phyloP scores from a whole-genome alignment of 2,113 vertebrate species.

The Amazona guildingii region DNA sequence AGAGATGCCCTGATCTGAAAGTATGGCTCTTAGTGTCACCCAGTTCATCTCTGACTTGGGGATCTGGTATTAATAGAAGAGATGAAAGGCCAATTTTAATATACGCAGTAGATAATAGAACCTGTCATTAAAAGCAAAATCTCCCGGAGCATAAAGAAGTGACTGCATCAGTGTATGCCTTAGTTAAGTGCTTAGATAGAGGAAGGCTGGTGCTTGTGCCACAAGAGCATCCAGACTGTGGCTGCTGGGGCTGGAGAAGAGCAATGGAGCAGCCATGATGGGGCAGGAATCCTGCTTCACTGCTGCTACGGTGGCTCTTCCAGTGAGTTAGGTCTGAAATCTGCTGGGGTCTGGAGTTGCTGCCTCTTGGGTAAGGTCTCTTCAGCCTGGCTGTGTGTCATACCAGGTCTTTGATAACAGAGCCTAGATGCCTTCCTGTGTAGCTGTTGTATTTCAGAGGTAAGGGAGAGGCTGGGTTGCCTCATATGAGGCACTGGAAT shows the following conservation, averaged over 20 bases:
- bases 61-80: neutral
- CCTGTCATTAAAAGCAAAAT: neutral
- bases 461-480: neutral
- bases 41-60: neutral
- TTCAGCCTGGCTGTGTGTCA: fast-evolving
- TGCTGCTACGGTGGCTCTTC: neutral
- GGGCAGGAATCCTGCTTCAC: neutral
- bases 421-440: neutral
- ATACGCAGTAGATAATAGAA: neutral
- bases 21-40: neutral
- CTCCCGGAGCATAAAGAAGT: neutral
- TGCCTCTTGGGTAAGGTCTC: neutral
- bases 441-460: neutral
- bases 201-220: neutral
- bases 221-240: neutral
- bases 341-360: neutral
- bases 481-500: neutral
- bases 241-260: neutral
- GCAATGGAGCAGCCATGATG: neutral
- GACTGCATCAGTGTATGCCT: neutral
- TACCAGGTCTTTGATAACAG: fast-evolving
- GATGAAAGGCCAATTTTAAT: neutral
- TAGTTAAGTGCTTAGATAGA: neutral
- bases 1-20: neutral
- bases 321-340: neutral